Conservation (phyloP, 2,113 vertebrate genomes). For the Erythrocercus mccallii region DNA sequence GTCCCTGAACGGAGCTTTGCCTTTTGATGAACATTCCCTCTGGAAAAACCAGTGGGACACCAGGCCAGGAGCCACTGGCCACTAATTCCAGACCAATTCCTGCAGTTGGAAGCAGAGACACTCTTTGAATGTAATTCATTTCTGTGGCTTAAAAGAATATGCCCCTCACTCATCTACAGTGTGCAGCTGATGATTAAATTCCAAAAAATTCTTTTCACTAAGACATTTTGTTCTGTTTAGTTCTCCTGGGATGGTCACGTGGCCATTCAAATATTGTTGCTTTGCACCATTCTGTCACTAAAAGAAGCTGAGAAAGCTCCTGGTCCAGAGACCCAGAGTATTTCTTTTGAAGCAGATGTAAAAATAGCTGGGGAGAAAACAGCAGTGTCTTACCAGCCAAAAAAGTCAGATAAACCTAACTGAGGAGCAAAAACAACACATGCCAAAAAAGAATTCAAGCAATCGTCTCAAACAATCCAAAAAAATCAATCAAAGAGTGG, state of each 20-base stretch:
- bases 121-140: conserved; percentile 1
- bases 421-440: background rate
- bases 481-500: background rate
- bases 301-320: conserved; percentile 65
- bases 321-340: conserved; percentile 49
- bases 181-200: conserved; percentile 31
- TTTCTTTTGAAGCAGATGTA: conserved; percentile 64
- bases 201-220: conserved; percentile 21
- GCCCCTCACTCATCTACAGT: background rate
- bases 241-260: conserved; percentile 68
- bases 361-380: conserved; percentile 70
- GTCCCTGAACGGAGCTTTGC: background rate
- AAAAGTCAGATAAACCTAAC: conserved; percentile 61
- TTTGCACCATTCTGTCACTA: conserved; percentile 60
- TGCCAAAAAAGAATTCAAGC: background rate
- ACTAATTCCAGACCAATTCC: background rate
- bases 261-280: conserved; percentile 67
- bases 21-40: background rate
- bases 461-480: background rate
- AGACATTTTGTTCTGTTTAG: conserved; percentile 74
- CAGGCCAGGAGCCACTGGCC: background rate
- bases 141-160: background rate
- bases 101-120: background rate
- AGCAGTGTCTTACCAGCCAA: conserved; percentile 46
- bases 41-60: background rate